Evolutionary conservation across 2,113 vertebrate species (phyloP).

Genomic region (Menura novaehollandiae): DNA sequence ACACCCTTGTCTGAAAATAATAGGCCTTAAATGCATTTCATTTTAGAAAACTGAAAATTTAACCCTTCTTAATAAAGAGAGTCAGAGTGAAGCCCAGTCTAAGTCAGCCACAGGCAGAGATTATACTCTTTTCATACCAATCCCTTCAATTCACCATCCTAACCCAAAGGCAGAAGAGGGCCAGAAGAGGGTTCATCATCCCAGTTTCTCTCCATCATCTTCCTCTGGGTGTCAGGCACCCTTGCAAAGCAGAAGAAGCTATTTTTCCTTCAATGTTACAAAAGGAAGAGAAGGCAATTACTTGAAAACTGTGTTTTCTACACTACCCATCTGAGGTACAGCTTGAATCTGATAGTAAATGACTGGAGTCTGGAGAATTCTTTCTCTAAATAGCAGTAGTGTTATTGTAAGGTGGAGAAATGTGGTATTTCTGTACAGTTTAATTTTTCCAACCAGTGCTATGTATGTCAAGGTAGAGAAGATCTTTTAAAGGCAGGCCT

Average conservation of each 20-base stretch:
- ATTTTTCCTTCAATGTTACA: not conserved
- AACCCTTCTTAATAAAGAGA: not conserved
- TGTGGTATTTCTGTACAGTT: not conserved
- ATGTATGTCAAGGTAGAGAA: not conserved
- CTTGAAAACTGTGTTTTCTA: not conserved
- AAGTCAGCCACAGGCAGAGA: not conserved
- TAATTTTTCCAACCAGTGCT: not conserved
- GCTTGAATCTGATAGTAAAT: not conserved
- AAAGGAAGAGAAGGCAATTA: not conserved
- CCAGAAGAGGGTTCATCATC: not conserved
- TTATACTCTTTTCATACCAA: not conserved
- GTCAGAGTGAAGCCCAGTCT: not conserved
- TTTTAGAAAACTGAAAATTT: not conserved
- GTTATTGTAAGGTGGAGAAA: not conserved
- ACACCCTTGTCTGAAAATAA: not conserved
- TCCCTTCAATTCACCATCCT: not conserved
- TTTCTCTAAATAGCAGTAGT: not conserved
- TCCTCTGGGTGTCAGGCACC: not conserved
- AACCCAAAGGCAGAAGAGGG: fast-evolving
- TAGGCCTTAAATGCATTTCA: not conserved
- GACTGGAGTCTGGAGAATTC: not conserved
- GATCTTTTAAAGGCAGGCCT: not conserved
- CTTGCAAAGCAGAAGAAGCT: not conserved
- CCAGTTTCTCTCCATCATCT: not conserved
- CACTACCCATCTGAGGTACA: not conserved